These are phyloP conservation scores for Anabas testudineus DNA, from an alignment of 2,797 vertebrate genomes.

Conservation along the genomic window DNA sequence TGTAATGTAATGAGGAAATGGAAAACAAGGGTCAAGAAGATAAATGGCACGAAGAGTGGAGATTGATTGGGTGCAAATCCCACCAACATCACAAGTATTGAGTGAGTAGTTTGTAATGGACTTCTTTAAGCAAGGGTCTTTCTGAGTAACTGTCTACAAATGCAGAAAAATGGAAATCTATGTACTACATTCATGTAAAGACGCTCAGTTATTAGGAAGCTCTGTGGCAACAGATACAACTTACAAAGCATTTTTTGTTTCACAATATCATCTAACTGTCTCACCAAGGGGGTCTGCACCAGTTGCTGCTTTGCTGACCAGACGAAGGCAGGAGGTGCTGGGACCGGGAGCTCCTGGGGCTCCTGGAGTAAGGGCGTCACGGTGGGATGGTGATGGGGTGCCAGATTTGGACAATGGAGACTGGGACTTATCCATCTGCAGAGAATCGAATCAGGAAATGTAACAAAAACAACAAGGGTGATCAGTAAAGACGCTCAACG, in stretches of 20 bases:
- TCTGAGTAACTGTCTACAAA: not conserved
- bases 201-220: not conserved
- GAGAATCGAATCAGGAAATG: constrained; percentile 16
- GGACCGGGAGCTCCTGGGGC: constrained; percentile 85
- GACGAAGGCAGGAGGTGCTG: constrained; percentile 84
- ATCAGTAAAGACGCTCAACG: not conserved
- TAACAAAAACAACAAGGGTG: not conserved
- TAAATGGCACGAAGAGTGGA: constrained; percentile 14
- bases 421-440: constrained; percentile 85
- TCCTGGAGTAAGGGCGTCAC: constrained; percentile 84
- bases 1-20: constrained; percentile 18
- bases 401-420: constrained; percentile 85
- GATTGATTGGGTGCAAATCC: constrained; percentile 14
- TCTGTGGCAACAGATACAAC: not conserved
- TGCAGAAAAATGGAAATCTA: not conserved
- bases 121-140: not conserved
- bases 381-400: constrained; percentile 85
- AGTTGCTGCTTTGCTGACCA: constrained; percentile 84
- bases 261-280: constrained; percentile 27
- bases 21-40: constrained; percentile 24
- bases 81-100: not conserved
- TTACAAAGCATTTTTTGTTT: not conserved
- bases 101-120: too few relatives aligned
- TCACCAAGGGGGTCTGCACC: constrained; percentile 87
- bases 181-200: not conserved